Evolutionary conservation across 2,888 invertebrate genomes (phyloP).

Genomic region (Lypha dubia): DNA sequence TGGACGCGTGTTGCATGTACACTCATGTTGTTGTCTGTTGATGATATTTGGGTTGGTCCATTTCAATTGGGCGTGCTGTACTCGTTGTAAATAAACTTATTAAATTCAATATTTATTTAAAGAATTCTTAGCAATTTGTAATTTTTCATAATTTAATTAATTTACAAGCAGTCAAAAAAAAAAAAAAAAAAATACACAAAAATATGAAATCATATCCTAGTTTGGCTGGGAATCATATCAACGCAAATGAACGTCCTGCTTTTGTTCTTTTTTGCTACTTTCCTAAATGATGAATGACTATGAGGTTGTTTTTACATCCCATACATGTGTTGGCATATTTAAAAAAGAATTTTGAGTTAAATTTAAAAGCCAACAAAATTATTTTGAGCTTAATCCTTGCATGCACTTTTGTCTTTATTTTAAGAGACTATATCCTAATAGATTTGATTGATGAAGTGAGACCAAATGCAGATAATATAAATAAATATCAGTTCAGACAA

Average conservation of each 20-base stretch:
- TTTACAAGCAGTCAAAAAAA: neutral
- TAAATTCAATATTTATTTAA: slow-evolving; percentile 69
- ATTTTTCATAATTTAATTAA: slow-evolving; percentile 66
- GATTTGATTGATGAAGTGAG: neutral
- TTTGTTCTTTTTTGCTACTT: neutral
- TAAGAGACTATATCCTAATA: too few relatives aligned
- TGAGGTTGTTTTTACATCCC: slow-evolving; percentile 37
- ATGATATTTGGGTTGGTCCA: slow-evolving; percentile 29
- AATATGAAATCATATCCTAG: slow-evolving; percentile 1
- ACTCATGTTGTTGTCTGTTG: slow-evolving; percentile 31
- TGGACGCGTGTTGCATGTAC: slow-evolving; percentile 59
- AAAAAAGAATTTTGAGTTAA: slow-evolving; percentile 28
- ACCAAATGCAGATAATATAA: neutral
- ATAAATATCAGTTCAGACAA: neutral
- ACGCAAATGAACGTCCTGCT: too few relatives aligned
- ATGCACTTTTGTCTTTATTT: neutral
- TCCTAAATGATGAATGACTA: slow-evolving; percentile 39
- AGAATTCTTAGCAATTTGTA: slow-evolving; percentile 53
- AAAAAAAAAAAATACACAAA: neutral
- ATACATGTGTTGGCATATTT: slow-evolving; percentile 53
- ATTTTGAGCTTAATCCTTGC: slow-evolving; percentile 26
- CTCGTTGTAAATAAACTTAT: slow-evolving; percentile 56
- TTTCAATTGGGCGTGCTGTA: slow-evolving; percentile 45
- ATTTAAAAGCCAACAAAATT: neutral
- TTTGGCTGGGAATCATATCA: neutral